Evolutionary conservation across 2,888 invertebrate genomes (phyloP).

Genomic region (Diaprepes abbreviatus): DNA sequence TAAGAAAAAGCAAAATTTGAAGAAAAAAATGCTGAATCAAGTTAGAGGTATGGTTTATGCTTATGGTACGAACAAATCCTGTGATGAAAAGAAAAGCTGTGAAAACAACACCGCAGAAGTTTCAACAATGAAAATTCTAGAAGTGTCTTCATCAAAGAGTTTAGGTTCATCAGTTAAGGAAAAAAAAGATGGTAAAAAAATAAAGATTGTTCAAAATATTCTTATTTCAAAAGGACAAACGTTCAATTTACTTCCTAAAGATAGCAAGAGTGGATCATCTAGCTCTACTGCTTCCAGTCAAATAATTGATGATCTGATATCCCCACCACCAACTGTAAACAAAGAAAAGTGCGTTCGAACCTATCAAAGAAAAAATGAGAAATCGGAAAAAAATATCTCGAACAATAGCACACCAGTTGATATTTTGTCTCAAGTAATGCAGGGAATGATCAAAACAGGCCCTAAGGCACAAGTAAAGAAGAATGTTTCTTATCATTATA

Average conservation of each 20-base stretch:
- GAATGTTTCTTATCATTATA: not conserved
- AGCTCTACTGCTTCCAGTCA: not conserved
- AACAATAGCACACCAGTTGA: constrained; percentile 31
- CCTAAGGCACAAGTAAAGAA: constrained; percentile 15
- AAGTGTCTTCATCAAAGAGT: not conserved
- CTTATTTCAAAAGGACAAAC: constrained; percentile 39
- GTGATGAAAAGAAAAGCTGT: constrained; percentile 9
- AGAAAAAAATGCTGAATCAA: not conserved
- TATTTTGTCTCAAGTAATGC: constrained; percentile 51
- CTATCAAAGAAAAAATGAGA: not conserved
- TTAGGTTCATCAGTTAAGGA: no score
- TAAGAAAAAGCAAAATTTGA: not conserved
- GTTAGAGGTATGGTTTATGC: constrained; percentile 10
- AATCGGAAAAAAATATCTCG: not conserved
- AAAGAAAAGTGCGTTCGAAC: not conserved
- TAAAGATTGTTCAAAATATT: constrained; percentile 49
- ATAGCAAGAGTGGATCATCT: not conserved
- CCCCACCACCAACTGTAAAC: not conserved
- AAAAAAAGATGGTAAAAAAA: constrained; percentile 39
- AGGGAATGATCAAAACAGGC: constrained; percentile 50
- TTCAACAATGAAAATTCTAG: no score
- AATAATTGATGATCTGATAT: not conserved
- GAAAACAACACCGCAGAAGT: not conserved
- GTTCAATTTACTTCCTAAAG: not conserved
- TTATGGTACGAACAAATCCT: not conserved